Conservation (phyloP, 2,888 invertebrate genomes). For the Oxycera nigricornis region DNA sequence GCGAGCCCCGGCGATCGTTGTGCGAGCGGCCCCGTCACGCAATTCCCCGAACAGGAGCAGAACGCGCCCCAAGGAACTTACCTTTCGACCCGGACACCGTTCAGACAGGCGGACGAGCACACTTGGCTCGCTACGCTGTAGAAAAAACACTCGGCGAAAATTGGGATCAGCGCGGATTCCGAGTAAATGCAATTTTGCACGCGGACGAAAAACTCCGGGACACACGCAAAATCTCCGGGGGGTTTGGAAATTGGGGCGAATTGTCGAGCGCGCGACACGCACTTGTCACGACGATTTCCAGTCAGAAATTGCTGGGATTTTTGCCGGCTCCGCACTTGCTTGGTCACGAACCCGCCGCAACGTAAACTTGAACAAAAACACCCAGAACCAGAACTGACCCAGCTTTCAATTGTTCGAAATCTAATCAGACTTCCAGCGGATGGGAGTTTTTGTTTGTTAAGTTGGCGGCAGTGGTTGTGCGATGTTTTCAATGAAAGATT, state of each 20-base stretch:
- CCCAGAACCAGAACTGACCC: neutral
- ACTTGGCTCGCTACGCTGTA: too few species aligned
- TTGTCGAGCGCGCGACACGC: neutral
- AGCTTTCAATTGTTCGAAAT: conserved; percentile 31
- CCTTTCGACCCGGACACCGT: neutral
- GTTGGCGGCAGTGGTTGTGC: neutral
- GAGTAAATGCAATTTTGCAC: neutral
- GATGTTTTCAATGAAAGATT: conserved; percentile 1
- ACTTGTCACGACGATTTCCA: conserved; percentile 5
- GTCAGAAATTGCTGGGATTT: neutral
- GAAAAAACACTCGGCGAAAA: neutral
- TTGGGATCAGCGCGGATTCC: neutral
- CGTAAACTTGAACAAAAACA: conserved; percentile 28
- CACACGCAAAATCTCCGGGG: neutral
- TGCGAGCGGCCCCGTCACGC: neutral
- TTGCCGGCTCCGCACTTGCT: conserved; percentile 3
- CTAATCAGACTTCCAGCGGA: conserved; percentile 1
- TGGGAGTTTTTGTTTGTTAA: neutral
- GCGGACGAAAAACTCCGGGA: neutral
- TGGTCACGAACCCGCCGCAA: neutral
- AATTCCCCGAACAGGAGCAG: neutral
- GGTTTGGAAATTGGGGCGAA: neutral
- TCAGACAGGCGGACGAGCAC: neutral
- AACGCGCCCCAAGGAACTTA: neutral
- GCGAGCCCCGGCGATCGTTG: neutral